Percentiles rank a stretch among this genome's conserved stretches.
These are phyloP conservation scores for Tychaedon coryphoeus DNA, from an alignment of 2,113 vertebrate species.

Conservation along the genomic window DNA sequence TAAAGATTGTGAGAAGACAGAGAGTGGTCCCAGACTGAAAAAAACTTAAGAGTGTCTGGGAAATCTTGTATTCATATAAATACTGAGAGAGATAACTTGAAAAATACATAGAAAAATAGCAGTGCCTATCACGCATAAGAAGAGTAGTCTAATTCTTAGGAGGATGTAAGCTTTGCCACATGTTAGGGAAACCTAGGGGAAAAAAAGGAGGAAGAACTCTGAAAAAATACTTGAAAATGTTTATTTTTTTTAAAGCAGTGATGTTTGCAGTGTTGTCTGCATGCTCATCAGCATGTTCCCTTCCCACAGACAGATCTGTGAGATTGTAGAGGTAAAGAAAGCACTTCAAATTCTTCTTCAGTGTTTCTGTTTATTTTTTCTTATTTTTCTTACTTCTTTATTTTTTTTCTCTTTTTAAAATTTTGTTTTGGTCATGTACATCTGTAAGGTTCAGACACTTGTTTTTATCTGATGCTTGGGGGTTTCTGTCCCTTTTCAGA, in stretches of 20 bases:
- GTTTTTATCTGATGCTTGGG: background rate
- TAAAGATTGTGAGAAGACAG: constrained; percentile 18
- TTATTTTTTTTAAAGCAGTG: background rate
- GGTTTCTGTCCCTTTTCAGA: background rate
- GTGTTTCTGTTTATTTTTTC: background rate
- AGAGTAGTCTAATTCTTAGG: constrained; percentile 10
- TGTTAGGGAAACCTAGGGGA: background rate
- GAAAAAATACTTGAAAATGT: background rate
- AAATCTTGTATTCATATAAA: background rate
- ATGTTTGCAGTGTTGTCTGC: background rate
- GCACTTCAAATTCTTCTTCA: background rate
- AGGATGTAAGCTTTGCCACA: background rate
- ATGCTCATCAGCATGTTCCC: background rate
- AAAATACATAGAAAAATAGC: constrained; percentile 18
- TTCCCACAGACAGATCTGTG: background rate
- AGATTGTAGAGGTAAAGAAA: background rate
- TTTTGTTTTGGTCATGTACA: background rate
- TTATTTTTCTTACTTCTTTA: background rate
- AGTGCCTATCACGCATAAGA: background rate
- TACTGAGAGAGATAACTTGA: background rate
- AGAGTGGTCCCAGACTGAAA: background rate
- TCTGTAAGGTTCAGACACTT: background rate
- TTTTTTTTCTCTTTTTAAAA: background rate
- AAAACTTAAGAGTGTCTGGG: background rate
- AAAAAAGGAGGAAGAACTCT: background rate